Evolutionary conservation across 2,888 invertebrate genomes (phyloP).

Genomic region (Cenopis cana): DNA sequence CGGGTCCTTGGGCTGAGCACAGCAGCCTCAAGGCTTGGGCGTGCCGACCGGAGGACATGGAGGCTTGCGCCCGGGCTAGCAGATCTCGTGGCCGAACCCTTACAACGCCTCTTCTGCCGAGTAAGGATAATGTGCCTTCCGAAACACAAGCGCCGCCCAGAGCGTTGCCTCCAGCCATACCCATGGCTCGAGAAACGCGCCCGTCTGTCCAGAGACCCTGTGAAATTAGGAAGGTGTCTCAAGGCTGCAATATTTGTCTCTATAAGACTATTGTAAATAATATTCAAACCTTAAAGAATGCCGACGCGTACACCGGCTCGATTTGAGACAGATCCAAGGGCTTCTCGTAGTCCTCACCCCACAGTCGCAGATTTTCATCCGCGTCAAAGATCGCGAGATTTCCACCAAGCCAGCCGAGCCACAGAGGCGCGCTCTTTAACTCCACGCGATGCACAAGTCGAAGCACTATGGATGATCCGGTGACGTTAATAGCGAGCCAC

Average conservation of each 20-base stretch:
- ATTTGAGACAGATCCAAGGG: constrained; percentile 92
- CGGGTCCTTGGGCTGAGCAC: constrained; percentile 62
- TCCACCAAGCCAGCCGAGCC: constrained; percentile 90
- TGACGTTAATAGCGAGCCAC: constrained; percentile 90
- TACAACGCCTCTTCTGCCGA: constrained; percentile 87
- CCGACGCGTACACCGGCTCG: constrained; percentile 93
- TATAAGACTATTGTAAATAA: background rate
- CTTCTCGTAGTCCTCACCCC: constrained; percentile 96
- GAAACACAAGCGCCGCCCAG: constrained; percentile 75
- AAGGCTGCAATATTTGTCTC: background rate
- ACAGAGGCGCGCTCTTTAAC: constrained; percentile 87
- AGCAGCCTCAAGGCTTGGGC: constrained; percentile 71
- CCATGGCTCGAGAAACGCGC: constrained; percentile 90
- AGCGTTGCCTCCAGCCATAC: constrained; percentile 85
- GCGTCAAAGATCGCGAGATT: constrained; percentile 94
- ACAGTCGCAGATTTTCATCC: constrained; percentile 93
- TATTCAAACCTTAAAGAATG: constrained; percentile 90
- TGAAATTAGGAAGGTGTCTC: constrained; percentile 55
- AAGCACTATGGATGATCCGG: constrained; percentile 80
- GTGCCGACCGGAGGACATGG: constrained; percentile 86
- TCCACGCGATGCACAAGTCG: constrained; percentile 88
- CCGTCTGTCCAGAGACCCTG: constrained; percentile 98
- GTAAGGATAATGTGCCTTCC: constrained; percentile 84
- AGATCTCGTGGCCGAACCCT: constrained; percentile 86
- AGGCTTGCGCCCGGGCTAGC: constrained; percentile 80